Conservation (phyloP, 2,888 invertebrate species). For the Lordiphosa andalusiaca region DNA sequence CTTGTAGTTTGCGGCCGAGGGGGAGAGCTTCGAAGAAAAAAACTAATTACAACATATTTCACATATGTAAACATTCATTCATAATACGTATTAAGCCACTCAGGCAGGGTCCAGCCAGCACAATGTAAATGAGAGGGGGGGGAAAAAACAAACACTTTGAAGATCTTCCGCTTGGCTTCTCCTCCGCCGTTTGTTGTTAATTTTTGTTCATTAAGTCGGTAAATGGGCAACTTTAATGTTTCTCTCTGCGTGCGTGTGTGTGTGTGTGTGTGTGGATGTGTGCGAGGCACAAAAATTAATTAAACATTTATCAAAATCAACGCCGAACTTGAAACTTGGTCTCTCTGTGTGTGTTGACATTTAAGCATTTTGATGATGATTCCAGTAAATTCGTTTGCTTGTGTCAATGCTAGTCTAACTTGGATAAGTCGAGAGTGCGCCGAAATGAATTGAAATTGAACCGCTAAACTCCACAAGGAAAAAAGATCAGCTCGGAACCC, state of each 20-base stretch:
- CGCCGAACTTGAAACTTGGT: constrained; percentile 38
- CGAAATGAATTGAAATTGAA: constrained; percentile 41
- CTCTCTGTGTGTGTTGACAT: constrained; percentile 48
- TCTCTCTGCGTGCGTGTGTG: constrained; percentile 18
- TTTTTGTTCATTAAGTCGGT: constrained; percentile 76
- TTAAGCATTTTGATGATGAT: constrained; percentile 52
- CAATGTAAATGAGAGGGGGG: constrained; percentile 58
- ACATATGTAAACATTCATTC: constrained; percentile 76
- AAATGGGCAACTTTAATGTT: constrained; percentile 70
- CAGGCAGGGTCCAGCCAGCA: constrained; percentile 64
- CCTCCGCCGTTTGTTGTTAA: constrained; percentile 64
- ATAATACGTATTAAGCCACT: constrained; percentile 58
- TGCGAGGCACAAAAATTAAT: constrained; percentile 68
- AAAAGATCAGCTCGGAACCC: constrained; percentile 23
- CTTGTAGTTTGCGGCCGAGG: constrained; percentile 65
- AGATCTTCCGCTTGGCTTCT: constrained; percentile 66
- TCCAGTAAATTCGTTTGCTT: constrained; percentile 15
- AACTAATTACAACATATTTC: constrained; percentile 76
- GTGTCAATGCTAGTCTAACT: constrained; percentile 46
- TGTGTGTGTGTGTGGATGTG: constrained; percentile 16
- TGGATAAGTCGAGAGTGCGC: constrained; percentile 48
- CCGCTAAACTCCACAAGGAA: constrained; percentile 54
- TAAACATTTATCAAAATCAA: constrained; percentile 77
- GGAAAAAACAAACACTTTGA: constrained; percentile 58
- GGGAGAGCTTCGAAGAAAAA: constrained; percentile 37